Conservation (phyloP, 1,140 invertebrate genomes). For the Meloidogyne floridensis region DNA sequence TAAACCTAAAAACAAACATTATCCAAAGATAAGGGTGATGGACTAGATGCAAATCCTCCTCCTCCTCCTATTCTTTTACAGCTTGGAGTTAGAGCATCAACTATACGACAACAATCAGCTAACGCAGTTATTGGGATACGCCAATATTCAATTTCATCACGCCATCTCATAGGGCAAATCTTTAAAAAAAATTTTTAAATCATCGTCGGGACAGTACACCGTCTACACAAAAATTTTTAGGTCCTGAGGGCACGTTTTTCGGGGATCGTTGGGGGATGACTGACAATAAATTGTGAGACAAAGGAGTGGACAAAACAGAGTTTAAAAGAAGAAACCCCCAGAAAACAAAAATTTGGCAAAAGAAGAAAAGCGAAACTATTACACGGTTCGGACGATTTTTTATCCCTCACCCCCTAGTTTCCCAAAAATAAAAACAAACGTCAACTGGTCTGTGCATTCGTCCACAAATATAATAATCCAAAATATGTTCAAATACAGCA, state of each 20-base stretch:
- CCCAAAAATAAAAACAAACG: conserved; percentile 20
- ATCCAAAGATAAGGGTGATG: conserved; percentile 12
- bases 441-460: conserved; percentile 61
- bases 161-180: conserved; percentile 59
- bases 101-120: conserved; percentile 53
- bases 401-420: too few relatives aligned
- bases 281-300: too few relatives aligned
- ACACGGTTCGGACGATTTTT: too few relatives aligned
- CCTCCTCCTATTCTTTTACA: conserved; percentile 8
- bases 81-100: conserved; percentile 47
- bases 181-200: neutral
- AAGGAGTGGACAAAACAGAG: too few relatives aligned
- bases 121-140: conserved; percentile 54
- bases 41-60: neutral
- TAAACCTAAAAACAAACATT: conserved; percentile 3
- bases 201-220: too few relatives aligned
- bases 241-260: too few relatives aligned
- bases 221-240: too few relatives aligned
- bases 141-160: conserved; percentile 53
- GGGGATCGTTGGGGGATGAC: too few relatives aligned
- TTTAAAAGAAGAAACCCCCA: too few relatives aligned
- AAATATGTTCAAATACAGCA: conserved; percentile 58
- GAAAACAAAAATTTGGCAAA: too few relatives aligned
- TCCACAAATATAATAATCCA: conserved; percentile 52
- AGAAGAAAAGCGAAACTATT: too few relatives aligned